A percentile compares a stretch with the other conserved stretches of the same genome.
phyloP scores from a whole-genome alignment of 2,113 vertebrate species.

The Ahaetulla prasina region DNA sequence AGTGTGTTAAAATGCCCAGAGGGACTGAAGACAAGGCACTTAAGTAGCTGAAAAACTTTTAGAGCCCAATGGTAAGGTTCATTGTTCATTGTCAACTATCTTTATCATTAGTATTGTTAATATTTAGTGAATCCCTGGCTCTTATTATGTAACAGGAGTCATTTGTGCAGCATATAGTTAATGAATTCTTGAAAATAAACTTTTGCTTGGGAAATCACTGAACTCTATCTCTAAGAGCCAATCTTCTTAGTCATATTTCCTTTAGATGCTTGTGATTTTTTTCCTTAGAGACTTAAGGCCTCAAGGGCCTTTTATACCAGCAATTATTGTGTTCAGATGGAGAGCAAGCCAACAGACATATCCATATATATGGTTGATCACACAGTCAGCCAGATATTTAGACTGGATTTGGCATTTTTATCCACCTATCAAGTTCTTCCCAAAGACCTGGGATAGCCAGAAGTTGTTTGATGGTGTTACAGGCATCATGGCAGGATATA shows the following conservation, averaged over 20 bases:
- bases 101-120: background rate
- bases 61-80: background rate
- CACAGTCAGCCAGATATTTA: background rate
- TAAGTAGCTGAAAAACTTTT: background rate
- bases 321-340: background rate
- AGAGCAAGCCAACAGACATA: background rate
- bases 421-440: background rate
- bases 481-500: background rate
- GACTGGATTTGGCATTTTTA: background rate
- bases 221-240: conserved; percentile 12
- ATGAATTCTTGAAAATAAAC: conserved; percentile 42
- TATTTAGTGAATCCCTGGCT: conserved; percentile 7
- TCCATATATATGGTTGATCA: background rate
- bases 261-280: background rate
- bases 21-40: background rate
- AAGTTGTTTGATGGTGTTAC: background rate
- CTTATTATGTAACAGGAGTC: conserved; percentile 11
- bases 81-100: background rate
- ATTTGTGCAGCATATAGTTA: conserved; percentile 38
- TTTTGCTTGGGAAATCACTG: conserved; percentile 10
- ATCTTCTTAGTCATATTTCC: background rate
- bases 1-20: background rate
- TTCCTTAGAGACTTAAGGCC: background rate
- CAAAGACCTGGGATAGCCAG: background rate
- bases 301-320: background rate